Evolutionary conservation across 92 coral and sea anemone species (phyloP), one percentile per base, ranked within the genome.

Genomic region (Paramuricea clavata): DNA sequence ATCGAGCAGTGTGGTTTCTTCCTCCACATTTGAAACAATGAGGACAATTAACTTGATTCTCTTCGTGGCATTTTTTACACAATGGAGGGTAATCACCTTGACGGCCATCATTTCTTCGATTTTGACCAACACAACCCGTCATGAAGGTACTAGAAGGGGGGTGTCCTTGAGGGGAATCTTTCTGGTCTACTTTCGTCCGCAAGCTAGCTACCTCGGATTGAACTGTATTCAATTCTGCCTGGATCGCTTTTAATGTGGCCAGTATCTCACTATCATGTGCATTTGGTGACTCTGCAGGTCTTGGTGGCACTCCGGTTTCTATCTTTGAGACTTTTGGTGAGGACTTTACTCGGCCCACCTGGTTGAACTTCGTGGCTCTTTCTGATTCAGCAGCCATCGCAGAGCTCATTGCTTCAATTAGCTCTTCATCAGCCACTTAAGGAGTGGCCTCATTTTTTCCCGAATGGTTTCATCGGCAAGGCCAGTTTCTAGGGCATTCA

Each of bases 11-110:
- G 36, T 78, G 92, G 47, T 89, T 62, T 16, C 19, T 12, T 22
- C 83, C 89, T 43, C 92, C 92, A 80, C 92, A 89, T 35, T 39
- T 82, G 33, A 82, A 89, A 43, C 92, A 89, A 16, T 85, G 92
- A 49, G 64, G 33, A 23, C 93, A 89, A 15, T 23, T 13, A 47
- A 70, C 89, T 77, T 77, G 36, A 23, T 86, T 76, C 73, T 70
- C 72, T 68, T 90, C 83, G 52, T 69, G 52, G 21, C 77, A 70
- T 25, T 25, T 25, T 69, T 74, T 74, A 49, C 79, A 87, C 57
- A 75, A 76, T 76, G 65, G 62, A 68, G 85, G 89, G n/a, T 42
- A 32, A 42, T 64, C 31, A 34, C 87, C 59, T 12, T 17, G 12
- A 13, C 12, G 27, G 22, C n/a, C 15, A 27, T 83, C 28, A 5